Base-by-base conservation (phyloP, 2,888 invertebrate genomes). In the Mongoloraphidia duomilia region DNA sequence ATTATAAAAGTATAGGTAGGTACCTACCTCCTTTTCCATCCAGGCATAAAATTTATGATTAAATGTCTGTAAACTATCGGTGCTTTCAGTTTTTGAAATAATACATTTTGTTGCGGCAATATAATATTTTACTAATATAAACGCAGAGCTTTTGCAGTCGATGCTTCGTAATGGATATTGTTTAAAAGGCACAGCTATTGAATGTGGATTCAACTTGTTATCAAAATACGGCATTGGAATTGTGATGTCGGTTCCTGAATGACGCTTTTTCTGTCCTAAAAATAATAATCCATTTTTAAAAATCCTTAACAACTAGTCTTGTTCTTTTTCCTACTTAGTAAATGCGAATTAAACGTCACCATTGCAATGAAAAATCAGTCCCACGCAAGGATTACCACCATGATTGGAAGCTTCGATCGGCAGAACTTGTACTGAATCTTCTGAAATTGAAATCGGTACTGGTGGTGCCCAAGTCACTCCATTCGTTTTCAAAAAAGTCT, bases 131-230 rank as follows among this genome's bases (percentile, higher is more conserved):
- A 70, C 63, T 17, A 76, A 54, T 12, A 70, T 59, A 50, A 70
- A 68, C 1, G 70, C 65, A 2, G 73, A 69, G n/a, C 61, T 60
- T 48, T 63, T 64, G n/a, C 57, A 61, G 51, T 62, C 62, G 14
- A 71, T 56, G 34, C 74, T 75, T 34, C 74, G 63, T 41, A 82
- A 61, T 17, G 70, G 65, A 47, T 68, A 65, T 9, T 65, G 61
- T 56, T 70, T 75, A 46, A 80, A 70, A 0, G 82, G 82, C 17
- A 82, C 57, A 45, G 80, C 80, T 58, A 82, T 74, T n/a, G 73
- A 69, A 35, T 69, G 66, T 0, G 74, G 70, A n/a, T 67, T 60
- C 2, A 60, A 57, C 41, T 71, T 67, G 63, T 79, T 75, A 56
- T 77, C 76, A 37, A 82, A 70, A 52, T 71, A 71, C 0, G 82